Percentiles rank a stretch among this genome's conserved stretches.
phyloP scores from a whole-genome alignment of 2,113 vertebrate species.

The Calidris pygmaea region DNA sequence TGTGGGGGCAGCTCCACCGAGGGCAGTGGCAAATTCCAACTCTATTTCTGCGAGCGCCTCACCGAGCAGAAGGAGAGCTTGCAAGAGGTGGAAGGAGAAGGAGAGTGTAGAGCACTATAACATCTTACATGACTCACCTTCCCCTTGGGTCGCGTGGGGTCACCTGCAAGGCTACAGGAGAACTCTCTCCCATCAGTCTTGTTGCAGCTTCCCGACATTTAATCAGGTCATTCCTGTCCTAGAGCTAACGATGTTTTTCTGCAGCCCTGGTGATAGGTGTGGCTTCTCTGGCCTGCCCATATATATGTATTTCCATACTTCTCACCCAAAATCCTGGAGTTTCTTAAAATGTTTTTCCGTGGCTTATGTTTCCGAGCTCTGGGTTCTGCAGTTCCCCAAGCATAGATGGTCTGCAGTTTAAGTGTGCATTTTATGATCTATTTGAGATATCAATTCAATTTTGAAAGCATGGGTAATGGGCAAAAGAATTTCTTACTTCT shows the following conservation, averaged over 20 bases:
- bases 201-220: background rate
- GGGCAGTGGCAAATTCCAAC: background rate
- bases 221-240: background rate
- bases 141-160: background rate
- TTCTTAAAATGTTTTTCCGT: background rate
- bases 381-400: background rate
- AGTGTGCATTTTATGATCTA: background rate
- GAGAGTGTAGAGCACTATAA: background rate
- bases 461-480: background rate
- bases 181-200: background rate
- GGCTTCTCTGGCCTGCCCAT: background rate
- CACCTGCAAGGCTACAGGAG: background rate
- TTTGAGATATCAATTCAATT: background rate
- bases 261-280: background rate
- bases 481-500: background rate
- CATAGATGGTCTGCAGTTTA: background rate
- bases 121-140: rapidly evolving
- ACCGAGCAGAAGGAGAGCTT: background rate
- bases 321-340: background rate
- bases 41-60: background rate
- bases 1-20: background rate
- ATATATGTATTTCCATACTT: background rate
- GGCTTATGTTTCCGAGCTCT: background rate
- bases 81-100: background rate
- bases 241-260: background rate